Percentiles rank a stretch among this genome's conserved stretches.
Evolutionary conservation across 2,888 invertebrate genomes (phyloP).

Genomic region (Temnothorax ravouxi): DNA sequence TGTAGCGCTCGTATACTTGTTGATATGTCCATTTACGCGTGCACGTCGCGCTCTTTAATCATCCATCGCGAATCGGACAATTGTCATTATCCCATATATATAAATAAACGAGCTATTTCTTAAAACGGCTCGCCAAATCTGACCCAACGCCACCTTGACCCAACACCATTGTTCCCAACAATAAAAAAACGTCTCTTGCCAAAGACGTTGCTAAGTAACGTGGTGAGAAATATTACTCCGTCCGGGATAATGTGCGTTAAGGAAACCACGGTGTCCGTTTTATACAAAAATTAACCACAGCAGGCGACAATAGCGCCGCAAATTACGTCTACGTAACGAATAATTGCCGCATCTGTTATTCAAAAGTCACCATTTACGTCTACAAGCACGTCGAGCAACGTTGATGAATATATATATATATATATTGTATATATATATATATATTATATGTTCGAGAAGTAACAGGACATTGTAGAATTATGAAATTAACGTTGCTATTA

Average conservation of each 20-base stretch:
- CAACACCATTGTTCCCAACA: neutral
- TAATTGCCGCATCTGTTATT: conserved; percentile 32
- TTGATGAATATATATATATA: neutral
- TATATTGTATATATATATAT: neutral
- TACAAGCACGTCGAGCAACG: neutral
- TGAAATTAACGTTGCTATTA: too few relatives aligned
- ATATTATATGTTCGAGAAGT: neutral
- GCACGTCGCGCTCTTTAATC: neutral
- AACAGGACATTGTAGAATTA: neutral
- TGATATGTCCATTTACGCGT: conserved; percentile 25
- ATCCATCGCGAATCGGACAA: neutral
- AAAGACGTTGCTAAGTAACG: too few relatives aligned
- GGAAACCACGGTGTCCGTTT: neutral
- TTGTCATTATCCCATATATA: neutral
- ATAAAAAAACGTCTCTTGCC: neutral
- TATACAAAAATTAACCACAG: neutral
- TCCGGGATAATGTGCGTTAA: conserved; percentile 1
- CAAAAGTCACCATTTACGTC: conserved; percentile 9
- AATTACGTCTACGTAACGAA: conserved; percentile 8
- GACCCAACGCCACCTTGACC: conserved; percentile 1
- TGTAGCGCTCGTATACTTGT: conserved; percentile 30
- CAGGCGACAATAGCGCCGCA: neutral
- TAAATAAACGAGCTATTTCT: neutral
- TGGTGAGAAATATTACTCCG: neutral
- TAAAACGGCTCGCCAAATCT: neutral